Conservation (phyloP, 2,113 vertebrate genomes). For the Cyprinodon brontotheroides region DNA sequence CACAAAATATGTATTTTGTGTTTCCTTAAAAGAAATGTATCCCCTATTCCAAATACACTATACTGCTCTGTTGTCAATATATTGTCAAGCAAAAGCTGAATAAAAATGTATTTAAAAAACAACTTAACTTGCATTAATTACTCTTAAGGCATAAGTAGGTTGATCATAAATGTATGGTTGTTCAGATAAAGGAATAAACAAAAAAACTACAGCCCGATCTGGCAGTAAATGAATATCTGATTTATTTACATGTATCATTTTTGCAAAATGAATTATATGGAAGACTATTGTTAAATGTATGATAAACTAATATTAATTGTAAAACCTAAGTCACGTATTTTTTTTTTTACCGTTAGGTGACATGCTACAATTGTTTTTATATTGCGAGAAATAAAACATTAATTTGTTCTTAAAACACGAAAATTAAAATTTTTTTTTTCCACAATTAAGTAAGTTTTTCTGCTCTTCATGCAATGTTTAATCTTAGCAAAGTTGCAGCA, state of each 20-base stretch:
- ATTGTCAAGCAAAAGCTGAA: slow-evolving; percentile 1
- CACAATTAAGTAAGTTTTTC: neutral
- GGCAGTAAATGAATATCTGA: neutral
- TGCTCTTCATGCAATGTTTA: neutral
- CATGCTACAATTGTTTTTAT: neutral
- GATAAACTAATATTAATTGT: neutral
- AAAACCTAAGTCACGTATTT: neutral
- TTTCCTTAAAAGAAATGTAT: neutral
- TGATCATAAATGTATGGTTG: neutral
- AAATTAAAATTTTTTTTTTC: neutral
- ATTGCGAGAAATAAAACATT: no score
- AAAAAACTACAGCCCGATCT: neutral
- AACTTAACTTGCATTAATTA: neutral
- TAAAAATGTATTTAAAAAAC: neutral
- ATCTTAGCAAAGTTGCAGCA: neutral
- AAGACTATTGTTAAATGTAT: no score
- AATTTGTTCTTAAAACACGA: no score
- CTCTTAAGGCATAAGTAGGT: neutral
- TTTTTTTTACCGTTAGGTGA: neutral
- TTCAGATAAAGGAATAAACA: neutral
- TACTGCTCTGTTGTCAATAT: neutral
- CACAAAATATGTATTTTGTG: no score
- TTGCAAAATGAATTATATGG: no score
- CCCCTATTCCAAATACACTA: neutral
- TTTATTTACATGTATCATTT: no score